These are phyloP conservation scores for Holotrichia oblita DNA, from an alignment of 1,140 invertebrate species.

Conservation along the genomic window DNA sequence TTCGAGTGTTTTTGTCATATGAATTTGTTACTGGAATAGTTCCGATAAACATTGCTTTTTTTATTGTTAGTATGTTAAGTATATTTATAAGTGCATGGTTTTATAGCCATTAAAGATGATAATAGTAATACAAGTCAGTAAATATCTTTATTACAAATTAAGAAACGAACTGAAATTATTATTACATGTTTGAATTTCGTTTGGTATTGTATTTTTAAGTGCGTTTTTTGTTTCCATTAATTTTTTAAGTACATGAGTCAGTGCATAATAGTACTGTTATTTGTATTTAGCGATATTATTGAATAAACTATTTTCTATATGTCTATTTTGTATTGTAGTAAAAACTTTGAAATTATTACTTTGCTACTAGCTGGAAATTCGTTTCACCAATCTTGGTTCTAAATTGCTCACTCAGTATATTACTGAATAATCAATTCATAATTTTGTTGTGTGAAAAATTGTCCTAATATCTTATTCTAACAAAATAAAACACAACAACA, in stretches of 20 bases:
- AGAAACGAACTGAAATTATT: no score
- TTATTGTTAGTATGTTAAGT: neutral
- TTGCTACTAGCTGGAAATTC: no score
- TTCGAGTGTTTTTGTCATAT: neutral
- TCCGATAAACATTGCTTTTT: neutral
- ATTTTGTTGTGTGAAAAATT: no score
- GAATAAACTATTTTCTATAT: conserved; percentile 1
- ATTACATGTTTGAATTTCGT: no score
- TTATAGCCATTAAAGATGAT: neutral
- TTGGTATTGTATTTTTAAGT: neutral
- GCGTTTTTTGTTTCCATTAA: neutral
- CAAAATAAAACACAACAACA: no score
- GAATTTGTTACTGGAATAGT: neutral
- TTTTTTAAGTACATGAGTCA: neutral
- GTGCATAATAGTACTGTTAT: neutral
- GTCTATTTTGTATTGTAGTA: neutral
- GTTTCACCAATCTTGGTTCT: no score
- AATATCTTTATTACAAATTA: no score
- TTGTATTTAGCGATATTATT: neutral
- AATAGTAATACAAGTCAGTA: neutral
- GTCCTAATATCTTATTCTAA: no score
- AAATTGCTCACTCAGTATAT: no score
- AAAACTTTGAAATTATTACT: no score
- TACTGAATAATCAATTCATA: no score
- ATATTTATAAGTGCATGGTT: neutral